Evolutionary conservation across 2,113 vertebrate genomes (phyloP).

Genomic region (Scophthalmus maximus): DNA sequence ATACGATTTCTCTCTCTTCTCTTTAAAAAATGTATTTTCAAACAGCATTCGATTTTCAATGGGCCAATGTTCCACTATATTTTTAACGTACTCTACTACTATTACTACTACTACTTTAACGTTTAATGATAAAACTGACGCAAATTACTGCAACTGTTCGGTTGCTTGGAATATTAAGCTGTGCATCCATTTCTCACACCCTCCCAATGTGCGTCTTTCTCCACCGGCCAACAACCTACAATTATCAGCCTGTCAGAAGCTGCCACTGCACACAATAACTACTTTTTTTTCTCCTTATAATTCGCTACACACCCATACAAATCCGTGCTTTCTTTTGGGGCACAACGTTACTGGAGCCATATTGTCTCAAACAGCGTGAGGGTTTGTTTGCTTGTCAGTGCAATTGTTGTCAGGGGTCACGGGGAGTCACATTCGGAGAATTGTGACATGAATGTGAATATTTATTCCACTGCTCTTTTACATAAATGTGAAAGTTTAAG

Average conservation of each 20-base stretch:
- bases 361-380: constrained; percentile 39
- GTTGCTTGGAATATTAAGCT: not conserved
- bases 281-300: constrained; percentile 11
- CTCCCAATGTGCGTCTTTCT: constrained; percentile 46
- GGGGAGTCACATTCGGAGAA: constrained; percentile 30
- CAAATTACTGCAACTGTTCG: not conserved
- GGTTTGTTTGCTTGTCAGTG: constrained; percentile 40
- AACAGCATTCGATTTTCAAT: no score
- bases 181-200: not conserved
- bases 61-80: no score
- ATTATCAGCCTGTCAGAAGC: constrained; percentile 54
- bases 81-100: no score
- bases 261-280: constrained; percentile 34
- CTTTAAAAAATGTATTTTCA: no score
- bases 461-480: constrained; percentile 6
- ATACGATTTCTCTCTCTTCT: no score
- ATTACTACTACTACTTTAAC: no score
- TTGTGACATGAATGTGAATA: constrained; percentile 27
- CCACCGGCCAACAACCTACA: constrained; percentile 47
- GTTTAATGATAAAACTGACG: not conserved
- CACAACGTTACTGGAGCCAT: constrained; percentile 5
- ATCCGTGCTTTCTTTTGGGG: constrained; percentile 42
- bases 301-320: constrained; percentile 40
- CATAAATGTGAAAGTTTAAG: not conserved
- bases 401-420: constrained; percentile 32